Evolutionary conservation across 2,888 invertebrate genomes (phyloP), one percentile per base, ranked within the genome.

Genomic region (Steinernema scapterisci): DNA sequence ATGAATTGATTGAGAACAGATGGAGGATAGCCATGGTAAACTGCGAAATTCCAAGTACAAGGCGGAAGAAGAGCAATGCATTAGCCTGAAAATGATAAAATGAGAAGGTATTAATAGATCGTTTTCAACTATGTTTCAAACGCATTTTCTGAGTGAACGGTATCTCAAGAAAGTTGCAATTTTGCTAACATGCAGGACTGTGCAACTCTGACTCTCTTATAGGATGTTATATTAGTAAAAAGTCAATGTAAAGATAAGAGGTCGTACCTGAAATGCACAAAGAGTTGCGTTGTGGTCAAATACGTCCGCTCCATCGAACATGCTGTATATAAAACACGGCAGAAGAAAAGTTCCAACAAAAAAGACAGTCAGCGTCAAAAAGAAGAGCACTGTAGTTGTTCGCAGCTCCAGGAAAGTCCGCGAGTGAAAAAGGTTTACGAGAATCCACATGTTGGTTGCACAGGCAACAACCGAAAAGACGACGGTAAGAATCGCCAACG

Each of bases 401-500:
- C 63, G 63, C 7, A 63, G 63, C n/a, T 63, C 63, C 11, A 63
- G 31, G 9, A 63, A 31, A 31, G 63, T 27, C 1, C 63, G 63
- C 31, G 63, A 63, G 16, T 63, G 31, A 11, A 11, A 25, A 27
- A 63, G 63, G 19, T 63, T 63, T 9, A 27, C 31, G 19, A 31
- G 27, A 16, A 63, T 63, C 63, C 63, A 63, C 19, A 63, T 27
- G 63, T 63, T 63, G 6, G 11, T 5, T 7, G 38, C 63, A 38
- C 25, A 63, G 16, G 25, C 21, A 27, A 31, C 11, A 13, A 25
- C 63, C 16, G 63, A 21, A 63, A 63, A 27, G 16, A 27, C 16
- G 16, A 63, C 16, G 11, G 27, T n/a, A 7, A 31, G 27, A 16
- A 63, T 13, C 3, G 63, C 63, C 11, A 63, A 9, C 1, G n/a